Base-by-base conservation (phyloP, 2,888 invertebrate species). In the Brachyopa scutellaris region DNA sequence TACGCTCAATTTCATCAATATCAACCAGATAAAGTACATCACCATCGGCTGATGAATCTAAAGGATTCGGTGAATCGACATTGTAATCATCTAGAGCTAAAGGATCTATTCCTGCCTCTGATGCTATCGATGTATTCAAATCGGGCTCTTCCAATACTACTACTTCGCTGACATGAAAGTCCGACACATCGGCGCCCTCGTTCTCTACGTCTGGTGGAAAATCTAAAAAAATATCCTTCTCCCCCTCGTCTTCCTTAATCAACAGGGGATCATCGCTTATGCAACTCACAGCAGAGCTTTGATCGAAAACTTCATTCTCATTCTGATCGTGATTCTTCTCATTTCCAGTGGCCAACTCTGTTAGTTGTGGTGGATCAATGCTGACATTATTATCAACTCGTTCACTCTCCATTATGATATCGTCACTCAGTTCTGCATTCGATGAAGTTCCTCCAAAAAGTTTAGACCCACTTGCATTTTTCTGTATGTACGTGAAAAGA, bases 401-500 rank as follows among this genome's bases (percentile, higher is more conserved):
- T 61, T 76, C 70, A 40, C 62, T 51, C 33, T 82, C 82, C 77
- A 82, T 77, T 2, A 19, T 21, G 13, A 13, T 17, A 6, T 19
- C 6, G 9, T 53, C 59, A 17, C 26, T 82, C n/a, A 82, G 15
- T 77, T 82, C 77, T 61, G 47, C 64, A 9, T 23, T 72, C 36
- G 79, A 69, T 23, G 84, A 66, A 62, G 87, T 85, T 84, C 85
- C 86, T 64, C 90, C 89, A 84, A 90, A 89, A 86, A 90, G 87
- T 57, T 87, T 86, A 17, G 88, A 87, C 51, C 87, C 85, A 85
- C 86, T 90, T 21, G 90, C 89, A 88, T 89, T 90, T 85, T 90
- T 89, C 84, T 90, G 90, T 84, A 90, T 89, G 82, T 89, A 90
- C 55, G 88, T 89, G 70, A 90, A 86, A 40, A 90, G 87, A 78